Percentiles rank a stretch among this genome's conserved stretches.
Conservation (phyloP, 2,888 invertebrate genomes). For the Megastigmus dorsalis region DNA sequence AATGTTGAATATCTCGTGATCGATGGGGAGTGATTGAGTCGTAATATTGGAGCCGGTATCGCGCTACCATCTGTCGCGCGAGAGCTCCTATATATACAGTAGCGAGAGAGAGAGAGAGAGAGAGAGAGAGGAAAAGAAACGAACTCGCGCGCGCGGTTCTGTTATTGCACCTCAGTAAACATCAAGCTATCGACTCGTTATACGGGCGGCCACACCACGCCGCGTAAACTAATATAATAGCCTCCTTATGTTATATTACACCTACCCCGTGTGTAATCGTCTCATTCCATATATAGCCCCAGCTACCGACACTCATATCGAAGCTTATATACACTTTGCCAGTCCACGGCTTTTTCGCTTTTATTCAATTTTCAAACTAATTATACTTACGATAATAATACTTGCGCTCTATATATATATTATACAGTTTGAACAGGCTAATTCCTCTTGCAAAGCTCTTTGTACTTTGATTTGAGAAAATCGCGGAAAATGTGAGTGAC, state of each 20-base stretch:
- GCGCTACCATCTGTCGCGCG: slow-evolving; percentile 61
- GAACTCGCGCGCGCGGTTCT: slow-evolving; percentile 52
- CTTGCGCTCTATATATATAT: too few species aligned
- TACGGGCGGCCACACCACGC: slow-evolving; percentile 44
- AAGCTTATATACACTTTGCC: too few species aligned
- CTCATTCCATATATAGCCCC: not conserved
- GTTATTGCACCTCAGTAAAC: slow-evolving; percentile 67
- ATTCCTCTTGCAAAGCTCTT: too few species aligned
- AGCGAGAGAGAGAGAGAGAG: not conserved
- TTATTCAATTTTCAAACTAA: too few species aligned
- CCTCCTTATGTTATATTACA: slow-evolving; percentile 58
- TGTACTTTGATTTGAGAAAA: too few species aligned
- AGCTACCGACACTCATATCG: too few species aligned
- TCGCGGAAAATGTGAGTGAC: too few species aligned
- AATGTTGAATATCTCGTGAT: slow-evolving; percentile 69
- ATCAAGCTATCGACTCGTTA: slow-evolving; percentile 66
- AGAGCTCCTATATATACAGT: not conserved
- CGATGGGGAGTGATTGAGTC: slow-evolving; percentile 71
- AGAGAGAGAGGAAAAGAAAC: slow-evolving; percentile 4
- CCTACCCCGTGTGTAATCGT: slow-evolving; percentile 1
- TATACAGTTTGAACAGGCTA: too few species aligned
- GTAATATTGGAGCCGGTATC: slow-evolving; percentile 67
- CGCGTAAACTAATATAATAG: slow-evolving; percentile 65
- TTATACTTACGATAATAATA: too few species aligned
- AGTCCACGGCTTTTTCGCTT: too few species aligned